Base-by-base conservation (phyloP, 2,888 invertebrate genomes). In the Bhutanitis thaidina region DNA sequence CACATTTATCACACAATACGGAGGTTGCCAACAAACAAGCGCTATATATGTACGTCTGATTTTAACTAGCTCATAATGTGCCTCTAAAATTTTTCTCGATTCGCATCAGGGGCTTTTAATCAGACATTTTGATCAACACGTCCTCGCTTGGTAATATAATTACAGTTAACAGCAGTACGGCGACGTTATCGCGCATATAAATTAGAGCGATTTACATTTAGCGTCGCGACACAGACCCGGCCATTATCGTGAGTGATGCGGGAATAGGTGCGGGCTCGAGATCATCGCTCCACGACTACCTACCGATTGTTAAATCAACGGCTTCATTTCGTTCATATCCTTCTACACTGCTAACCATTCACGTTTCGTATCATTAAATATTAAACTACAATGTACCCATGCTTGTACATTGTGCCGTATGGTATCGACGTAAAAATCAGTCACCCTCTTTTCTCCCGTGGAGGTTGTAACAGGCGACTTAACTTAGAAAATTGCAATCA, bases 151-250 rank as follows among this genome's bases (percentile, higher is more conserved):
- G 85, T 81, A 86, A 86, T 86, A 88, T 88, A 87, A 89, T 88
- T 88, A 89, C 87, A 84, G 84, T 83, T 86, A 87, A 87, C 88
- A 87, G 87, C 87, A 80, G 80, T 78, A 80, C 82, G 82, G 79
- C 77, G 87, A 87, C 87, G 87, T 87, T 89, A 89, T 89, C 88
- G 81, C 77, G 74, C 80, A 83, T 86, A 87, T 89, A 89, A 88
- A 89, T 88, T 89, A 88, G 84, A 79, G 71, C 83, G 86, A 87
- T 89, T 88, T 88, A 86, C 88, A 88, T 88, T 87, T 80, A 80
- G 78, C 80, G 80, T 69, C 79, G 86, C 79, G 83, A 84, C 86
- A 80, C 73, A 77, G 79, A 80, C 74, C 69, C 74, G 69, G 75
- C 81, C 77, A 83, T 86, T 86, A 84, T 77, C 74, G 84, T 80